phyloP scores from a whole-genome alignment of 2,888 invertebrate species.

The Drosophila flavopinicola region DNA sequence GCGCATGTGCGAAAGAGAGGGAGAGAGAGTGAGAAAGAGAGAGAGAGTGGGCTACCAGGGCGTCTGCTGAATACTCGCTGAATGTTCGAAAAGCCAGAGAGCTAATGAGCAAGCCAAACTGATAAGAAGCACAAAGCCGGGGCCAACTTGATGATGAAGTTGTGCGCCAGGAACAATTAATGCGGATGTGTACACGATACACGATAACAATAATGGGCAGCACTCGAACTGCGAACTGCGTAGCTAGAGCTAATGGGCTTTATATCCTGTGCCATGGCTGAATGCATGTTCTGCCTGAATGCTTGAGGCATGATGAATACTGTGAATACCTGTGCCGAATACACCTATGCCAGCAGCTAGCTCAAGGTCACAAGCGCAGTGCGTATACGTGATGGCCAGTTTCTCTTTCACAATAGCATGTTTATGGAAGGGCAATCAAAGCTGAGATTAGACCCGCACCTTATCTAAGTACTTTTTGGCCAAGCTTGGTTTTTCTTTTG shows the following conservation, averaged over 20 bases:
- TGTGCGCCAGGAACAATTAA: conserved; percentile 53
- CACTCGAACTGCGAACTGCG: no score
- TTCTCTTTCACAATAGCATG: conserved; percentile 8
- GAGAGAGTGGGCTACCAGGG: conserved; percentile 24
- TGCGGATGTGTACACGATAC: conserved; percentile 33
- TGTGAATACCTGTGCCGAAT: background rate
- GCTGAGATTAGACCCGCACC: conserved; percentile 28
- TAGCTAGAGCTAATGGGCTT: conserved; percentile 37
- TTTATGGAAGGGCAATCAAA: conserved; percentile 35
- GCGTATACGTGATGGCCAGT: background rate
- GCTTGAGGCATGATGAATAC: no score
- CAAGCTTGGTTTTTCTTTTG: conserved; percentile 10
- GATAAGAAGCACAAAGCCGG: conserved; percentile 40
- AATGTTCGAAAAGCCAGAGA: conserved; percentile 23
- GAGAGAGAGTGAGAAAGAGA: background rate
- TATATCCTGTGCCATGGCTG: conserved; percentile 4
- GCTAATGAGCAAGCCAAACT: conserved; percentile 6
- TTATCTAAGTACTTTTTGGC: conserved; percentile 31
- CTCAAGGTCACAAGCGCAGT: conserved; percentile 56
- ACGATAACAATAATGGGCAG: conserved; percentile 19
- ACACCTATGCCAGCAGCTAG: conserved; percentile 4
- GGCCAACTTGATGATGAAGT: conserved; percentile 47
- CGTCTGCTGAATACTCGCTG: conserved; percentile 53
- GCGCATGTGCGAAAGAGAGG: conserved; percentile 33
- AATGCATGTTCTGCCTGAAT: conserved; percentile 2